These are phyloP conservation scores for Thinocorus orbignyianus DNA, from an alignment of 2,113 vertebrate genomes.

Conservation along the genomic window DNA sequence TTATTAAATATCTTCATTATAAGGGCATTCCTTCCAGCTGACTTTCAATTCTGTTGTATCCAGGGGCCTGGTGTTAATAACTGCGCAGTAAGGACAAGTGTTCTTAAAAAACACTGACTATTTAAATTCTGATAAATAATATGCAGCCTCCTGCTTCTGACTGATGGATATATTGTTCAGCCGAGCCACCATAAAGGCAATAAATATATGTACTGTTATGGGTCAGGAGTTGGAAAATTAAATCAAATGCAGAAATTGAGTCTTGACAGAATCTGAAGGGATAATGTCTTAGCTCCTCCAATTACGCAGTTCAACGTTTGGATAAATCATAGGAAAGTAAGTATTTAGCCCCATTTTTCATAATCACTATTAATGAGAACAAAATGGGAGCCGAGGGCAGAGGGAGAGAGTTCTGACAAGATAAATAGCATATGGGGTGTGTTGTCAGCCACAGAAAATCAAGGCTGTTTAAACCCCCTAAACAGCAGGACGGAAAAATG, in stretches of 20 bases:
- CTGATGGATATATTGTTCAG: conserved; percentile 26
- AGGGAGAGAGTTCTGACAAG: conserved; percentile 61
- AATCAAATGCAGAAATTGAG: conserved; percentile 67
- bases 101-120: conserved; percentile 16
- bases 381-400: conserved; percentile 65
- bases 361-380: conserved; percentile 66
- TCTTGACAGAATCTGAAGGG: conserved; percentile 60
- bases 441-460: conserved; percentile 67
- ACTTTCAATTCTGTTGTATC: conserved; percentile 28
- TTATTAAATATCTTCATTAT: conserved; percentile 48
- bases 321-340: conserved; percentile 65
- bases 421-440: conserved; percentile 74
- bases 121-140: background rate
- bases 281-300: conserved; percentile 60
- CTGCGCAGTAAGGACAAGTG: background rate
- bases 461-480: conserved; percentile 53
- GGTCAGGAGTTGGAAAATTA: conserved; percentile 63
- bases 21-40: conserved; percentile 31
- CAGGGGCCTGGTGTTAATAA: conserved; percentile 14
- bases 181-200: background rate
- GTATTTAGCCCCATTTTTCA: conserved; percentile 59
- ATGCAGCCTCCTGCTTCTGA: conserved; percentile 5
- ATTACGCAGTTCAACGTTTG: conserved; percentile 60
- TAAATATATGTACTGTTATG: conserved; percentile 44
- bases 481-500: conserved; percentile 28